A percentile compares a stretch with the other conserved stretches of the same genome.
These are phyloP conservation scores for Gobiocypris rarus DNA, from an alignment of 2,113 vertebrate species.

Conservation along the genomic window DNA sequence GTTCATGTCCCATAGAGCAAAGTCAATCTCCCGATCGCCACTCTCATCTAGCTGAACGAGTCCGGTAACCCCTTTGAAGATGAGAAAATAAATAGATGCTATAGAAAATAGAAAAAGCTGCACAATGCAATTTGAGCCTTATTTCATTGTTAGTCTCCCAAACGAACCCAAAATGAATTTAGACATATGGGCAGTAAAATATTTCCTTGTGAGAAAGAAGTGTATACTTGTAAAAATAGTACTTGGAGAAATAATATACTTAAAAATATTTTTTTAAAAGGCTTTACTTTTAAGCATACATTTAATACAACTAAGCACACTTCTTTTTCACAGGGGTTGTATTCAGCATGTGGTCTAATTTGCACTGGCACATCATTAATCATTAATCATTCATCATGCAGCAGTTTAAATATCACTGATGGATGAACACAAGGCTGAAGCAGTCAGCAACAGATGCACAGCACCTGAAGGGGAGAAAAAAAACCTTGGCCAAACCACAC, in stretches of 20 bases:
- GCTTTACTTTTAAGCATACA: background rate
- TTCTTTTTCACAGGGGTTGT: background rate
- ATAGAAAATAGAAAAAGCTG: background rate
- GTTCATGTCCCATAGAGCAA: slow-evolving; percentile 89
- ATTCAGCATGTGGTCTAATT: background rate
- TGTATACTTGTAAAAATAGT: background rate
- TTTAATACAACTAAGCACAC: background rate
- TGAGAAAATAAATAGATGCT: slow-evolving; percentile 9
- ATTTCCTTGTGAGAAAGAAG: background rate
- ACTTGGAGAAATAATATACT: too few species aligned
- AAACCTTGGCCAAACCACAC: background rate
- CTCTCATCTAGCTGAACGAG: slow-evolving; percentile 82
- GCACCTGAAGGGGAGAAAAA: background rate
- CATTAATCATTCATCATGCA: background rate
- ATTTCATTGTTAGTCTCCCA: background rate
- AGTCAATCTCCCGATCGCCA: slow-evolving; percentile 88
- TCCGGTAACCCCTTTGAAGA: slow-evolving; percentile 82
- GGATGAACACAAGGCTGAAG: background rate
- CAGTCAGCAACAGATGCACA: slow-evolving; percentile 19
- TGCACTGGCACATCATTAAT: background rate
- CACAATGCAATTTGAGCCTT: background rate
- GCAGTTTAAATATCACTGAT: slow-evolving; percentile 20
- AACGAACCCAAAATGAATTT: too few species aligned
- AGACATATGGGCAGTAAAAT: background rate
- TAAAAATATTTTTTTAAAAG: too few species aligned